phyloP scores from a whole-genome alignment of 2,113 vertebrate genomes.

The Plecotus auritus region DNA sequence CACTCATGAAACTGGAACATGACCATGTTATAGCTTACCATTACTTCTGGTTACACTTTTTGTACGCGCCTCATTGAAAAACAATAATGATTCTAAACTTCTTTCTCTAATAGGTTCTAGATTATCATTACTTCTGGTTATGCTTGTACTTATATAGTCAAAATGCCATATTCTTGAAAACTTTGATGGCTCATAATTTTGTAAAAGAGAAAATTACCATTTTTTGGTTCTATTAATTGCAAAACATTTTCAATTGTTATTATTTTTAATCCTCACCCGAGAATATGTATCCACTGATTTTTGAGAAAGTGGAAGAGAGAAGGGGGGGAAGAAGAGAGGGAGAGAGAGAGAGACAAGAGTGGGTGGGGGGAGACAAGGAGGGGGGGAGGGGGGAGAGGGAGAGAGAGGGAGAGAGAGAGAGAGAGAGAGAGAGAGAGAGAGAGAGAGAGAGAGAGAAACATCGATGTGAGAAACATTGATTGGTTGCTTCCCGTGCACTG shows the following conservation, averaged over 20 bases:
- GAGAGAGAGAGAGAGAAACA: not conserved
- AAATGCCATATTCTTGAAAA: conserved; percentile 30
- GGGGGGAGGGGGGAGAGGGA: no score
- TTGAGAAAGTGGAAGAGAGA: not conserved
- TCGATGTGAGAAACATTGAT: not conserved
- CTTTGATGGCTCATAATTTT: not conserved
- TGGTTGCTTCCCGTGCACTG: not conserved
- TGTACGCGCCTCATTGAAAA: not conserved
- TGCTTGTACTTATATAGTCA: not conserved
- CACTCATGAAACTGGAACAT: not conserved
- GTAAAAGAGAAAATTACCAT: not conserved
- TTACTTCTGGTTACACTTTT: not conserved
- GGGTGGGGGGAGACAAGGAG: no score
- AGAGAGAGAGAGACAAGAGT: no score
- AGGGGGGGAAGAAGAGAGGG: no score
- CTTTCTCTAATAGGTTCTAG: not conserved
- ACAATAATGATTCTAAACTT: not conserved
- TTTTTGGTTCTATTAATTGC: not conserved
- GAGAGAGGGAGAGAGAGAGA: no score
- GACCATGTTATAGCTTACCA: not conserved
- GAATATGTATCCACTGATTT: not conserved
- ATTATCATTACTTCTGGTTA: not conserved
- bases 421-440: no score
- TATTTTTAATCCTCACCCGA: not conserved
- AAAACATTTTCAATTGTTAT: not conserved